Evolutionary conservation across 2,888 invertebrate genomes (phyloP).

Genomic region (Cephus sareptanus): DNA sequence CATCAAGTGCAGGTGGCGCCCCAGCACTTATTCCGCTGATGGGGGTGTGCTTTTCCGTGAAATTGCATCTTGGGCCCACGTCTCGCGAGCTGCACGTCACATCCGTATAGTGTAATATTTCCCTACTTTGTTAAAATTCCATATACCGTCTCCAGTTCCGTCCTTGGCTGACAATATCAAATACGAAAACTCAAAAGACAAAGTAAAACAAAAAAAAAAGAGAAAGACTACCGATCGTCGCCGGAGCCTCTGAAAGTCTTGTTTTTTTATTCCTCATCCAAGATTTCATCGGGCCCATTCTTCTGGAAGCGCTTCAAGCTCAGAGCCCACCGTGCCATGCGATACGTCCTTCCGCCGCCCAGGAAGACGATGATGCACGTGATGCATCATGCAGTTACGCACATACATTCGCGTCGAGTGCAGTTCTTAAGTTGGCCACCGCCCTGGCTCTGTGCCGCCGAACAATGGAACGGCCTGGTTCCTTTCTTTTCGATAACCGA

Average conservation of each 20-base stretch:
- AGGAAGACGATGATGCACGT: conserved; percentile 30
- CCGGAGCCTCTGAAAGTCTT: background rate
- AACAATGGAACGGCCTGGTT: conserved; percentile 2
- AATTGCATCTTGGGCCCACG: conserved; percentile 24
- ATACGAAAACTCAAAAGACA: background rate
- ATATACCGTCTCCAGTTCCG: background rate
- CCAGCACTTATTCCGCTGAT: conserved; percentile 55
- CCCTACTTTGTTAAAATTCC: background rate
- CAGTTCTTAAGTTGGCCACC: background rate
- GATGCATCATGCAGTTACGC: conserved; percentile 16
- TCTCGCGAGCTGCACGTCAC: background rate
- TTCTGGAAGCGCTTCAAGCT: background rate
- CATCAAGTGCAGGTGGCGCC: conserved; percentile 58
- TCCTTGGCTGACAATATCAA: background rate
- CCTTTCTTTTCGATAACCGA: conserved; percentile 1
- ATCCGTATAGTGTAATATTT: background rate
- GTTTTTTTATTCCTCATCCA: background rate
- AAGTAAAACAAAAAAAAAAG: background rate
- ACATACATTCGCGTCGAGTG: background rate
- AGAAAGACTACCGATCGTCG: background rate
- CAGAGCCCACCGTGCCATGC: background rate
- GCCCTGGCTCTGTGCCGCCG: background rate
- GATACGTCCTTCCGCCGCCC: background rate
- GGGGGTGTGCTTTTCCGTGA: conserved; percentile 28
- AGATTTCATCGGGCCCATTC: background rate